These are phyloP conservation scores for Bombyx mori DNA, from an alignment of 1,140 invertebrate genomes.

Conservation along the genomic window ASM3026992v2 NC_085115.1:641501-642000, in stretches of 20 bases:
- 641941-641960: constrained; percentile 18
- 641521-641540: not conserved
- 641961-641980: constrained; percentile 31
- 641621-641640: constrained; percentile 62
- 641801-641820: constrained; percentile 13
- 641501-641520: too few species aligned
- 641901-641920: constrained; percentile 23
- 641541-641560: constrained; percentile 51
- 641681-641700: constrained; percentile 35
- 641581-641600: constrained; percentile 64
- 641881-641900: constrained; percentile 18
- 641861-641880: constrained; percentile 24
- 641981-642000: constrained; percentile 33
- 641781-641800: constrained; percentile 44
- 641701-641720: constrained; percentile 21
- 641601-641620: constrained; percentile 68
- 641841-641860: constrained; percentile 27
- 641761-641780: constrained; percentile 57
- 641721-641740: constrained; percentile 45
- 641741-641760: constrained; percentile 38
- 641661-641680: constrained; percentile 47
- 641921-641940: constrained; percentile 29
- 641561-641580: constrained; percentile 68
- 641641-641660: constrained; percentile 45
- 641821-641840: constrained; percentile 13